Percentiles rank a stretch among this genome's conserved stretches.
Conservation (phyloP, 2,888 invertebrate genomes). For the Mimachlamys varia region DNA sequence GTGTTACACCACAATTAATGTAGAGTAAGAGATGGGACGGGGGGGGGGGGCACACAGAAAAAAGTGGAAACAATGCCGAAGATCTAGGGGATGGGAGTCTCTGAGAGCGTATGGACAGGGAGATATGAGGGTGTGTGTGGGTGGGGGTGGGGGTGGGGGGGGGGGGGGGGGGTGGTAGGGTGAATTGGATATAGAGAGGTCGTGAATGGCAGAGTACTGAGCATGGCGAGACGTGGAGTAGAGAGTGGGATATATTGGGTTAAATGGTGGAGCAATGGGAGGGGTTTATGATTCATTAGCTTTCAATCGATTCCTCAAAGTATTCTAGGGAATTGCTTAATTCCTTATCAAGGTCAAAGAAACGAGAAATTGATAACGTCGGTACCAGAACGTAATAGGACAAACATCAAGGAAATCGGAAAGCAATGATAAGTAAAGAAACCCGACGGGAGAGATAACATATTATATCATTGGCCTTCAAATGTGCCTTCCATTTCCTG, state of each 20-base stretch:
- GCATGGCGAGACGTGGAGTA: neutral
- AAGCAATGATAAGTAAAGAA: conserved; percentile 14
- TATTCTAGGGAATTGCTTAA: neutral
- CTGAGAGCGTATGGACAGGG: neutral
- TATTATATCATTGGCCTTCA: conserved; percentile 19
- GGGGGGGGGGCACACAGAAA: neutral
- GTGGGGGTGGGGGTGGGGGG: neutral
- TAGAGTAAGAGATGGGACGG: neutral
- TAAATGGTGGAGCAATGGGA: neutral
- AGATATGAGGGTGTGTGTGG: too few relatives aligned
- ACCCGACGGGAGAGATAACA: neutral
- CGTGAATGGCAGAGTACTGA: neutral
- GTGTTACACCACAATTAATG: too few relatives aligned
- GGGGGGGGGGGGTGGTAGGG: neutral
- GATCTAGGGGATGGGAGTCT: neutral
- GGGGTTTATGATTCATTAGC: neutral
- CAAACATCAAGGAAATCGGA: neutral
- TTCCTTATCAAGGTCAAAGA: conserved; percentile 32
- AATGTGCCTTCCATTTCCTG: neutral
- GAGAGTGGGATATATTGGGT: neutral
- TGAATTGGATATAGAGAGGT: neutral
- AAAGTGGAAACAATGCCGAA: neutral
- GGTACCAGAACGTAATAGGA: neutral
- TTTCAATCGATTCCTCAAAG: neutral
- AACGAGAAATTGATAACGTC: neutral